Evolutionary conservation across 2,113 vertebrate genomes (phyloP), one percentile per base, ranked within the genome.

Genomic region (Poecile atricapillus): DNA sequence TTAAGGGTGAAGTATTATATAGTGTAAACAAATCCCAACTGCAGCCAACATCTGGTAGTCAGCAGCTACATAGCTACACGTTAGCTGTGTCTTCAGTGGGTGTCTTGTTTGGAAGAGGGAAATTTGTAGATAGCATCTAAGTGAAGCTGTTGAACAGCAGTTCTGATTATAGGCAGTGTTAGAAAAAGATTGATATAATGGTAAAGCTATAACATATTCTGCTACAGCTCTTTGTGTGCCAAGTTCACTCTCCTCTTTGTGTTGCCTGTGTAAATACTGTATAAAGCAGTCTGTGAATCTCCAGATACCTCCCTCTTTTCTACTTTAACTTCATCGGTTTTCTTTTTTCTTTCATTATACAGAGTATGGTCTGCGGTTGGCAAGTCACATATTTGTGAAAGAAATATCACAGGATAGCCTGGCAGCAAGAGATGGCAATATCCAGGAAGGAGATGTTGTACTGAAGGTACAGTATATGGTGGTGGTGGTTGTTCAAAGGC

Each of bases 371-470:
- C 98, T 99, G 95, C 99, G 99, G 93, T 98, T 99, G 98, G 99
- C 99, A 97, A 99, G 99, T 97, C 99, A 99, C 97, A 99, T 99
- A 97, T 99, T 99, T 97, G 99, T 99, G 94, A 99, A 99, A 98
- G 99, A 99, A 98, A 99, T 99, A 96, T 99, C 99, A 44, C 99
- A 99, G n/a, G 99, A 99, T 93, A 99, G 99, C 96, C 98, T 99
- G 97, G 99, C 99, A 93, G 99, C 99, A 94, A 98, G 99, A 97
- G 99, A 99, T 80, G 99, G 99, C 96, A 99, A 99, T 97, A 99
- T 99, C 97, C 99, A 99, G 97, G 99, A 99, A 97, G 99, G 99
- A 63, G 99, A 99, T 91, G 99, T 99, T 89, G 99, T 99, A 52
- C 97, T 99, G 88, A 99, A 99, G 99, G 99, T 99, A 98, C 7